Evolutionary conservation across 2,888 invertebrate species (phyloP).

Genomic region (Gortyna flavago): DNA sequence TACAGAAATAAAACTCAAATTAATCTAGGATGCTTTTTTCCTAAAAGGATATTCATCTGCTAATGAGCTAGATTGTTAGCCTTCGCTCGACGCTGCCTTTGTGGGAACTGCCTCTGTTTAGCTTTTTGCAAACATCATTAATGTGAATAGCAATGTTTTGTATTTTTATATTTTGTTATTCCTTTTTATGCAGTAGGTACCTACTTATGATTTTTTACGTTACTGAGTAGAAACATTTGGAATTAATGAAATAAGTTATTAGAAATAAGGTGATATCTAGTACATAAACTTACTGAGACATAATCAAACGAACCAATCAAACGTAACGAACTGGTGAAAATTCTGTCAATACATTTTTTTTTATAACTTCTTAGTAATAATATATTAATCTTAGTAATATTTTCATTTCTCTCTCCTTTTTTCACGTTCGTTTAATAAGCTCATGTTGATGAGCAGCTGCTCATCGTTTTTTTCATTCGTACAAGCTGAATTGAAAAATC

Average conservation of each 20-base stretch:
- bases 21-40: conserved; percentile 80
- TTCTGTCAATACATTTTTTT: background rate
- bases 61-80: conserved; percentile 86
- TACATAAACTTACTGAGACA: background rate
- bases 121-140: conserved; percentile 75
- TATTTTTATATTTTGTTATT: conserved; percentile 15
- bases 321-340: background rate
- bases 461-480: conserved; percentile 24
- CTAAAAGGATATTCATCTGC: conserved; percentile 77
- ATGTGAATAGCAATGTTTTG: conserved; percentile 65
- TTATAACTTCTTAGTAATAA: background rate
- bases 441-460: conserved; percentile 39
- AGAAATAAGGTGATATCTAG: background rate
- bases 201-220: background rate
- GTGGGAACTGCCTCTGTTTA: conserved; percentile 77
- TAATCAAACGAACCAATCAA: background rate
- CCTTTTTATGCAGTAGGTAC: background rate
- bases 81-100: conserved; percentile 72
- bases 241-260: background rate
- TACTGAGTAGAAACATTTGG: background rate
- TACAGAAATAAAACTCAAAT: conserved; percentile 81
- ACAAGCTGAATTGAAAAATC: conserved; percentile 51
- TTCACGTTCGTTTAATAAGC: background rate
- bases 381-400: background rate
- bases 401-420: conserved; percentile 6